Percentiles rank a stretch among this genome's conserved stretches.
Evolutionary conservation across 2,888 invertebrate species (phyloP).

Genomic region (Hypercompe scribonia): DNA sequence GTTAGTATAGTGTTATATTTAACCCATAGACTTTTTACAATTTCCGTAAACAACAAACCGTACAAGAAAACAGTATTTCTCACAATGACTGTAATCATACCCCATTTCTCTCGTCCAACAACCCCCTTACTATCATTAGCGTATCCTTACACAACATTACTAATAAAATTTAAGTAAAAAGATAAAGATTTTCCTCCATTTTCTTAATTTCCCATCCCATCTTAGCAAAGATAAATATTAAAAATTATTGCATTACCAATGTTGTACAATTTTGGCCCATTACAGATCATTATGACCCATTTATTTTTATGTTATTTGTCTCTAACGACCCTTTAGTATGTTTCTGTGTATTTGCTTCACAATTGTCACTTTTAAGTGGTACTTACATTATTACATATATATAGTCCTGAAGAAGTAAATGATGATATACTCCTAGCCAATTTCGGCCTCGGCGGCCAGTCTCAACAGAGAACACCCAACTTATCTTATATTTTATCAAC

Average conservation of each 20-base stretch:
- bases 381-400: background rate
- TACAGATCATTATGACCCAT: slow-evolving; percentile 26
- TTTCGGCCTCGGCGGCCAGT: too few relatives aligned
- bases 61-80: background rate
- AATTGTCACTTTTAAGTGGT: background rate
- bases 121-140: background rate
- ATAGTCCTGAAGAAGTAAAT: background rate
- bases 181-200: slow-evolving; percentile 14
- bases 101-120: background rate
- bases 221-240: slow-evolving; percentile 28
- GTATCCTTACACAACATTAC: background rate
- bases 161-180: slow-evolving; percentile 10
- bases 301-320: slow-evolving; percentile 14
- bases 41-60: background rate
- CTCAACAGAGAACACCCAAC: too few relatives aligned
- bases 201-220: slow-evolving; percentile 13
- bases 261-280: slow-evolving; percentile 25
- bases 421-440: too few relatives aligned
- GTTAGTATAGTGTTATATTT: too few relatives aligned
- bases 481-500: too few relatives aligned
- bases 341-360: slow-evolving; percentile 3
- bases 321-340: slow-evolving; percentile 10
- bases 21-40: too few relatives aligned
- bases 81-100: background rate
- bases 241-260: slow-evolving; percentile 25